phyloP scores from a whole-genome alignment of 2,888 invertebrate genomes.

The Orchesella flavescens region DNA sequence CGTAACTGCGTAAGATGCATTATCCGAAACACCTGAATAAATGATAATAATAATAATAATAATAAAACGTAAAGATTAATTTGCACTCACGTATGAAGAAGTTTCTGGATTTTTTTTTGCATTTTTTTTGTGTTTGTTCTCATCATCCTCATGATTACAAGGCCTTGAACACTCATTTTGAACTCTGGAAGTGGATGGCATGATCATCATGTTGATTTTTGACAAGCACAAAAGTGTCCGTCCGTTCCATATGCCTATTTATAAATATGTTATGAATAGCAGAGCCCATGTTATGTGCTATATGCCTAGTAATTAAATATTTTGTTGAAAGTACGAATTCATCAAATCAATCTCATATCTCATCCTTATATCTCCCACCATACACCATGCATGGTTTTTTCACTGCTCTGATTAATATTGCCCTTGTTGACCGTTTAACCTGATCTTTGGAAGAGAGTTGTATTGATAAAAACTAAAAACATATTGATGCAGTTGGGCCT shows the following conservation, averaged over 20 bases:
- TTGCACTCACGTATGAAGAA: no score
- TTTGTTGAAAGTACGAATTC: neutral
- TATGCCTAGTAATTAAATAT: neutral
- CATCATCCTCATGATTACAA: conserved; percentile 17
- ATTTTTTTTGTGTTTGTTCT: conserved; percentile 19
- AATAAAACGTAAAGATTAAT: no score
- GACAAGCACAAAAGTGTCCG: neutral
- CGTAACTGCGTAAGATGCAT: no score
- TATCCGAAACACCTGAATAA: no score
- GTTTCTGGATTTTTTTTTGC: conserved; percentile 1
- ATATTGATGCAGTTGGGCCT: no score
- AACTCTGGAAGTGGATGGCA: conserved; percentile 58
- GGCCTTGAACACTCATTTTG: conserved; percentile 60
- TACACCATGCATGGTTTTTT: neutral
- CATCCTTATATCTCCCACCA: neutral
- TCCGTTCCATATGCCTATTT: neutral
- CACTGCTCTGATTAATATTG: conserved; percentile 9
- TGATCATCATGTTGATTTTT: conserved; percentile 25
- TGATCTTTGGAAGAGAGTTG: conserved; percentile 17
- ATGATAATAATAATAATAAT: no score
- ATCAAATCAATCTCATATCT: neutral
- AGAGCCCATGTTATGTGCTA: neutral
- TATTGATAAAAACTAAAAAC: no score
- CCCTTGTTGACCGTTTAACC: conserved; percentile 44
- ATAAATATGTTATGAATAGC: neutral